Evolutionary conservation across 2,888 invertebrate genomes (phyloP).

Genomic region (Thymelicus acteon): DNA sequence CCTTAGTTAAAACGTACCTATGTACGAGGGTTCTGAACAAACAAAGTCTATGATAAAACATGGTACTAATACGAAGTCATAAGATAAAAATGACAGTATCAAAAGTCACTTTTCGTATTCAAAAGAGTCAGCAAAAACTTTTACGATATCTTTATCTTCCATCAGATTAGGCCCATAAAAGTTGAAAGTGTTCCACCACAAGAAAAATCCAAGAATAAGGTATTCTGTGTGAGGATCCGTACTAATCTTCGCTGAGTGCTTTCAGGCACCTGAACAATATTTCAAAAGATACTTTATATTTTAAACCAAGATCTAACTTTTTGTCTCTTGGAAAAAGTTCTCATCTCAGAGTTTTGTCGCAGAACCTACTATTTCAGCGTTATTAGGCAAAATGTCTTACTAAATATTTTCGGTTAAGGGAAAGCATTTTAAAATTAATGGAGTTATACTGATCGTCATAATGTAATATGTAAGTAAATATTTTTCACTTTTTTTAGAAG

Average conservation of each 20-base stretch:
- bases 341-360: neutral
- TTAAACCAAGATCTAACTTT: constrained; percentile 32
- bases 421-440: too few species aligned
- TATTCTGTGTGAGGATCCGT: constrained; percentile 33
- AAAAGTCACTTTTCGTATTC: too few species aligned
- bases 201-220: constrained; percentile 26
- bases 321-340: constrained; percentile 21
- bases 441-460: too few species aligned
- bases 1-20: too few species aligned
- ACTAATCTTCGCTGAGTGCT: constrained; percentile 37
- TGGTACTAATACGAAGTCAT: too few species aligned
- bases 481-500: too few species aligned
- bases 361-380: constrained; percentile 6
- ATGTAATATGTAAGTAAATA: too few species aligned
- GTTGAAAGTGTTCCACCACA: constrained; percentile 14
- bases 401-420: too few species aligned
- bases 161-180: constrained; percentile 19
- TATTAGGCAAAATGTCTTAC: neutral
- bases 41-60: too few species aligned
- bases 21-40: too few species aligned
- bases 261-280: constrained; percentile 27
- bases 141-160: constrained; percentile 3
- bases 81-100: too few species aligned
- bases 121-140: neutral
- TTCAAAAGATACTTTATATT: constrained; percentile 36